Evolutionary conservation across 1,140 invertebrate genomes (phyloP).

Genomic region (Globodera ellingtonae): DNA sequence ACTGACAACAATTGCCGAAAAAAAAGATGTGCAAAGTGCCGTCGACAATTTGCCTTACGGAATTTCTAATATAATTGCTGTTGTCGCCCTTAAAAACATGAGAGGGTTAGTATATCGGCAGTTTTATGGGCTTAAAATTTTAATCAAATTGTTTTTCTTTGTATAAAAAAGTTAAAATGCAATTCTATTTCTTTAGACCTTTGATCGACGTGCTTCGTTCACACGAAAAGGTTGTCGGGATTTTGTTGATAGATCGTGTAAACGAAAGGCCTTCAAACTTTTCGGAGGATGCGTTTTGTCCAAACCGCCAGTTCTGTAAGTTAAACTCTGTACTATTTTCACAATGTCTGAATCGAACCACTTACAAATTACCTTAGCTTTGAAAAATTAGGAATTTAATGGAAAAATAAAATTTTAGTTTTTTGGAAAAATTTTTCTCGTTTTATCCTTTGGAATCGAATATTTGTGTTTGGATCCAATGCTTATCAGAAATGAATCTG

Average conservation of each 20-base stretch:
- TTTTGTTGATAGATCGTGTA: constrained; percentile 27
- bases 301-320: constrained; percentile 45
- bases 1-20: constrained; percentile 5
- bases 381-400: constrained; percentile 16
- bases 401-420: background rate
- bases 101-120: background rate
- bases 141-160: background rate
- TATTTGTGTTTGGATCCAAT: no score
- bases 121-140: background rate
- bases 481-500: no score
- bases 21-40: constrained; percentile 20
- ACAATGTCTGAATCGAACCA: no score
- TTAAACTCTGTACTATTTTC: background rate
- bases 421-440: background rate
- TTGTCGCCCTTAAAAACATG: constrained; percentile 32
- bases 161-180: background rate
- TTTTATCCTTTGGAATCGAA: constrained; percentile 14
- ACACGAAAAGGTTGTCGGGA: constrained; percentile 32
- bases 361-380: background rate
- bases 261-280: constrained; percentile 14
- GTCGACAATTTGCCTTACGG: constrained; percentile 26
- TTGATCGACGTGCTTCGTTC: constrained; percentile 28
- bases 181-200: constrained; percentile 22
- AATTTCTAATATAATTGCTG: constrained; percentile 32
- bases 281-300: constrained; percentile 40